Evolutionary conservation across 2,113 vertebrate genomes (phyloP).

Genomic region (Penelope pileata): DNA sequence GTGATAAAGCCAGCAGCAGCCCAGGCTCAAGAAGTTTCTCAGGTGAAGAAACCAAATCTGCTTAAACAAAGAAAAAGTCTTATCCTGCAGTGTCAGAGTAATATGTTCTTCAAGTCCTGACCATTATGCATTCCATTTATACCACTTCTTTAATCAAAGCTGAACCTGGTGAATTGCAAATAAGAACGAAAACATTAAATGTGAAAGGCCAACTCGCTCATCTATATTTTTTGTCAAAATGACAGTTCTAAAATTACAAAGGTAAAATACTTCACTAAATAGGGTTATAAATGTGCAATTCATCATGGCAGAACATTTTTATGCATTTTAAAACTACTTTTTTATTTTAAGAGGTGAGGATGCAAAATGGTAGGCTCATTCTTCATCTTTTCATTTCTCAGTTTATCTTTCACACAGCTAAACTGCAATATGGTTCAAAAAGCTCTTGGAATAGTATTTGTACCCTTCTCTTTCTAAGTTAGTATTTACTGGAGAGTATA

Average conservation of each 20-base stretch:
- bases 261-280: constrained; percentile 81
- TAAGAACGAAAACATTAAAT: constrained; percentile 80
- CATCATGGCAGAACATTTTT: constrained; percentile 79
- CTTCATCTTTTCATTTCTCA: constrained; percentile 59
- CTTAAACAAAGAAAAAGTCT: constrained; percentile 54
- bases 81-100: constrained; percentile 48
- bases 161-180: constrained; percentile 78
- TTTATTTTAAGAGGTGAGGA: constrained; percentile 76
- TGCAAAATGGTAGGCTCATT: constrained; percentile 57
- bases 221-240: constrained; percentile 84
- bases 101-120: constrained; percentile 65
- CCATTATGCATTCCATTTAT: constrained; percentile 66
- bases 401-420: constrained; percentile 47
- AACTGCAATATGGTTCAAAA: constrained; percentile 25
- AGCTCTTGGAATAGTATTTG: constrained; percentile 48
- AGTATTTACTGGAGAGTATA: neutral
- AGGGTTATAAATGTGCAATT: constrained; percentile 80
- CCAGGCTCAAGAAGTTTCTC: constrained; percentile 56
- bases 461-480: constrained; percentile 16
- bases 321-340: constrained; percentile 73
- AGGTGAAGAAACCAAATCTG: constrained; percentile 64
- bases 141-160: constrained; percentile 79
- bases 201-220: constrained; percentile 78
- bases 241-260: constrained; percentile 83
- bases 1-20: constrained; percentile 34